Percentiles rank a stretch among this genome's conserved stretches.
Evolutionary conservation across 2,113 vertebrate genomes (phyloP).

Genomic region (Amphiprion percula): DNA sequence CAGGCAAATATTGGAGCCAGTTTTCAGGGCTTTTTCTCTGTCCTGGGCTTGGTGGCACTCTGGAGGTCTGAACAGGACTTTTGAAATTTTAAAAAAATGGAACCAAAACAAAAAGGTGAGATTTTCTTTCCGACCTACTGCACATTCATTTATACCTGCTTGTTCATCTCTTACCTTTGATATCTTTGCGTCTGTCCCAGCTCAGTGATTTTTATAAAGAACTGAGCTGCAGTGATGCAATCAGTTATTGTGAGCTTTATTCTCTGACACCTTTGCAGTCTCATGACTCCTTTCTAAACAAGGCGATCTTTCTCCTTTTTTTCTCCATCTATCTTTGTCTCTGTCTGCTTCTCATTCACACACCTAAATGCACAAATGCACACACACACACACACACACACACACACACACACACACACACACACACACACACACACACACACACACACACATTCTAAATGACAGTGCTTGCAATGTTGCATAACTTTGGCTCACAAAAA

Average conservation of each 20-base stretch:
- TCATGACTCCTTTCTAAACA: neutral
- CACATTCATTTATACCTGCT: neutral
- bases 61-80: neutral
- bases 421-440: neutral
- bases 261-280: neutral
- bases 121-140: neutral
- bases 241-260: too few relatives aligned
- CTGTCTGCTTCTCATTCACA: neutral
- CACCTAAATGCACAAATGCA: neutral
- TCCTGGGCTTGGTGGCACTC: neutral
- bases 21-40: too few relatives aligned
- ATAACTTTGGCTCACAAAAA: slow-evolving; percentile 47
- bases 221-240: neutral
- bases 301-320: neutral
- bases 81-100: neutral
- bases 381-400: neutral
- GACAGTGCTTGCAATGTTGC: slow-evolving; percentile 16
- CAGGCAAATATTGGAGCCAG: too few relatives aligned
- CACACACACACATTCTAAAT: neutral
- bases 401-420: neutral
- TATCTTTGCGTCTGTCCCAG: neutral
- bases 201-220: neutral
- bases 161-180: neutral
- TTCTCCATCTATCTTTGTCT: neutral
- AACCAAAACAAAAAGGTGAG: neutral